Percentiles rank a stretch among this genome's conserved stretches.
Evolutionary conservation across 2,888 invertebrate genomes (phyloP).

Genomic region (Anorthoa munda): DNA sequence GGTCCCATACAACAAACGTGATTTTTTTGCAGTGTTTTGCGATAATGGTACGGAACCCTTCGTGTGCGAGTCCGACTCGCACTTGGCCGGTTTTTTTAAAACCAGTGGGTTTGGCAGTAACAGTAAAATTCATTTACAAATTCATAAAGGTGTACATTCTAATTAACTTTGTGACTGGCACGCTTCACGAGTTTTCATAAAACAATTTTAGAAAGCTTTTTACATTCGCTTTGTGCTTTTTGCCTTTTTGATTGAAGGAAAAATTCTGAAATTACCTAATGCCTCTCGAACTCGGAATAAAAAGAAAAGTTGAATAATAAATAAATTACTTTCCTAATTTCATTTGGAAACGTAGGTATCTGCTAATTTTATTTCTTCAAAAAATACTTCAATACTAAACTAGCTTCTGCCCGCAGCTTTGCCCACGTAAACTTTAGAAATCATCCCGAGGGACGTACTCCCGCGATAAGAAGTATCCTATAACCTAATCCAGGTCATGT

Average conservation of each 20-base stretch:
- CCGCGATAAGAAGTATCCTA: too few relatives aligned
- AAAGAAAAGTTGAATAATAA: conserved; percentile 14
- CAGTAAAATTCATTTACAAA: conserved; percentile 8
- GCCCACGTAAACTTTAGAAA: too few relatives aligned
- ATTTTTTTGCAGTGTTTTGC: too few relatives aligned
- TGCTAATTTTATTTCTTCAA: neutral
- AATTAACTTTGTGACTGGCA: conserved; percentile 22
- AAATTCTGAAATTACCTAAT: conserved; percentile 22
- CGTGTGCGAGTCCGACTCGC: too few relatives aligned
- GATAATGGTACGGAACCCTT: too few relatives aligned
- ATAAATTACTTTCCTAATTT: conserved; percentile 4
- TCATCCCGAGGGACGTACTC: too few relatives aligned
- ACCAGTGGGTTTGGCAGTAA: neutral
- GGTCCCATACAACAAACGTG: too few relatives aligned
- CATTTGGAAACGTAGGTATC: neutral
- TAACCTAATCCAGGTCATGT: too few relatives aligned
- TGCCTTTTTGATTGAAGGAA: conserved; percentile 1
- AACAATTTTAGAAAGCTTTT: conserved; percentile 21
- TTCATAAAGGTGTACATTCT: conserved; percentile 22
- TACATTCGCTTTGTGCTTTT: conserved; percentile 16
- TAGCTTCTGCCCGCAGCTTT: too few relatives aligned
- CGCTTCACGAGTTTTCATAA: conserved; percentile 17
- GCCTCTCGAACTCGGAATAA: neutral
- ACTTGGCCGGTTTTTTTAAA: too few relatives aligned
- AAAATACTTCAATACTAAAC: too few relatives aligned